These are phyloP conservation scores for Bryconaethiops microstoma DNA, from an alignment of 2,797 vertebrate genomes.

Conservation along the genomic window DNA sequence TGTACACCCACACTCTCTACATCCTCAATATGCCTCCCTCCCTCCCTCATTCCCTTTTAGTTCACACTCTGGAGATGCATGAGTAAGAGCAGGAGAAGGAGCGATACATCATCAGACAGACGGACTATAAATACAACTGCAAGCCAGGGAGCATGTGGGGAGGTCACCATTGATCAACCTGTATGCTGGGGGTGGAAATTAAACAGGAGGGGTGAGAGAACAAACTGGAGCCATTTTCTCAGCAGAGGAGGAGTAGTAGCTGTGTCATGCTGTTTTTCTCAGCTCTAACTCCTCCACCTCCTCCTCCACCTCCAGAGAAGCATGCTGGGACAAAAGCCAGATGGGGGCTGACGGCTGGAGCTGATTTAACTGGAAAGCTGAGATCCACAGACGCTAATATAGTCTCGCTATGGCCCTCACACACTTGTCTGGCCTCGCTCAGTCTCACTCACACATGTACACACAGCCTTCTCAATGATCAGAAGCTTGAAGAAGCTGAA, in stretches of 20 bases:
- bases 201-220: slow-evolving; percentile 1
- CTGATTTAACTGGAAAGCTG: slow-evolving; percentile 43
- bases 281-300: neutral
- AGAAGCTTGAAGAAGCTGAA: neutral
- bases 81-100: slow-evolving; percentile 47
- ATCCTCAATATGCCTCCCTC: slow-evolving; percentile 36
- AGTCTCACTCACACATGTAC: neutral
- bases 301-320: slow-evolving; percentile 19
- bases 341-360: slow-evolving; percentile 36
- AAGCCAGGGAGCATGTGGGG: slow-evolving; percentile 13
- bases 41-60: slow-evolving; percentile 41
- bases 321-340: slow-evolving; percentile 42
- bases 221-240: slow-evolving; percentile 33
- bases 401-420: neutral
- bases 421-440: slow-evolving; percentile 23
- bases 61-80: slow-evolving; percentile 39
- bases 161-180: slow-evolving; percentile 29
- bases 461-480: slow-evolving; percentile 1
- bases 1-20: slow-evolving; percentile 22
- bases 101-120: slow-evolving; percentile 42
- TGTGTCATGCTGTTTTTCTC: slow-evolving; percentile 26
- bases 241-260: slow-evolving; percentile 27
- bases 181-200: neutral
- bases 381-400: slow-evolving; percentile 27
- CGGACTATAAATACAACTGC: slow-evolving; percentile 36